phyloP scores from a whole-genome alignment of 2,888 invertebrate species.

The Mythimna ferrago region DNA sequence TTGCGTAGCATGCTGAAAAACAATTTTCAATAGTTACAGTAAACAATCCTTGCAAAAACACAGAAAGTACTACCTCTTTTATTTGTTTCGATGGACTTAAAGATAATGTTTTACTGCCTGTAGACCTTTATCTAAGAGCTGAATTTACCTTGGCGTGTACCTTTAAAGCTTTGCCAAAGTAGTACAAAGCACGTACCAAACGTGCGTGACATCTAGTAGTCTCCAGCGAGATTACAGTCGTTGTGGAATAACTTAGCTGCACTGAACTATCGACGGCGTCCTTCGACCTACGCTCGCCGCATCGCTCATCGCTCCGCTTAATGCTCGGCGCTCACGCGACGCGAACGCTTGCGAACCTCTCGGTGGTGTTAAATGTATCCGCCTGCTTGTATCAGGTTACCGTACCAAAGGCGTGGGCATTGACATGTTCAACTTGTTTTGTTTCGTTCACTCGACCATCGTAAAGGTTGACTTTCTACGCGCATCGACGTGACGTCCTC shows the following conservation, averaged over 20 bases:
- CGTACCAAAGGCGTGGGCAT: conserved; percentile 90
- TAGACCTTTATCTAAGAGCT: conserved; percentile 56
- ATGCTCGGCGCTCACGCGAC: conserved; percentile 74
- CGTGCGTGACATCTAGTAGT: conserved; percentile 84
- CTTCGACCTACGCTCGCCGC: conserved; percentile 72
- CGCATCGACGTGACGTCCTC: conserved; percentile 85
- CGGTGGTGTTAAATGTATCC: conserved; percentile 89
- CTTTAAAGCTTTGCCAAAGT: conserved; percentile 61
- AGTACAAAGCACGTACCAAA: conserved; percentile 70
- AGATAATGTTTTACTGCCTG: conserved; percentile 55
- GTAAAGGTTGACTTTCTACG: conserved; percentile 88
- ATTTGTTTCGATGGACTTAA: conserved; percentile 38
- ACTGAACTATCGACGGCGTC: conserved; percentile 74
- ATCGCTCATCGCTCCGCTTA: conserved; percentile 79
- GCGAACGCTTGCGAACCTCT: conserved; percentile 79
- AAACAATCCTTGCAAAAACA: conserved; percentile 26
- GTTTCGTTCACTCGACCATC: conserved; percentile 87
- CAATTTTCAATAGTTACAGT: conserved; percentile 16
- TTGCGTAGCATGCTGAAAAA: conserved; percentile 22
- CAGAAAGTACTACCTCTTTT: conserved; percentile 32
- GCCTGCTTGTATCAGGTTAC: conserved; percentile 88
- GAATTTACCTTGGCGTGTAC: conserved; percentile 57
- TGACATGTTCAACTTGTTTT: conserved; percentile 90
- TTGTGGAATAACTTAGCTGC: conserved; percentile 75
- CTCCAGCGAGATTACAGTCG: conserved; percentile 76